phyloP scores from a whole-genome alignment of 2,888 invertebrate species.

The Epinotia demarniana region DNA sequence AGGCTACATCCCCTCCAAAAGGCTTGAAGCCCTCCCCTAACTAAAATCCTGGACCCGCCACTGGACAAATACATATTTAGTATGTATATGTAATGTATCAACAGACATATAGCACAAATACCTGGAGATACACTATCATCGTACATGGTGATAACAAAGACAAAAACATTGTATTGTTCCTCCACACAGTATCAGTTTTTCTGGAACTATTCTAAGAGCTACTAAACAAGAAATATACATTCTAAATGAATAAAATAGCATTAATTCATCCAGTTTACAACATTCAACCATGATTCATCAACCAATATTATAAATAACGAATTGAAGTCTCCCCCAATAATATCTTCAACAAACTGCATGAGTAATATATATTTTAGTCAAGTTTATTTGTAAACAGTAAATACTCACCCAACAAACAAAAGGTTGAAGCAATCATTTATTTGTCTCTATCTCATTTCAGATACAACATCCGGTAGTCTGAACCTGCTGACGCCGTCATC shows the following conservation, averaged over 20 bases:
- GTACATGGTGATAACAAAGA: too few relatives aligned
- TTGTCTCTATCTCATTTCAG: slow-evolving; percentile 63
- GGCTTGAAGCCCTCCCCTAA: too few relatives aligned
- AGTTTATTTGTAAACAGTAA: neutral
- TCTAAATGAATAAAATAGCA: neutral
- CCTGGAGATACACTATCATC: too few relatives aligned
- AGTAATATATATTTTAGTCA: neutral
- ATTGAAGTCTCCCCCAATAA: neutral
- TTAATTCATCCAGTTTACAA: neutral
- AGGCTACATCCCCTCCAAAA: too few relatives aligned
- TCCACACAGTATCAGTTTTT: too few relatives aligned
- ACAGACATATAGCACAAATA: too few relatives aligned
- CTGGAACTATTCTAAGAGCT: too few relatives aligned
- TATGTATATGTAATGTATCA: too few relatives aligned
- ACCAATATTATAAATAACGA: neutral
- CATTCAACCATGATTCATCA: neutral
- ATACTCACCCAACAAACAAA: neutral
- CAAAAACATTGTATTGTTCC: too few relatives aligned
- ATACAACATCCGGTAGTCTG: slow-evolving; percentile 86
- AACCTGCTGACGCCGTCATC: slow-evolving; percentile 86
- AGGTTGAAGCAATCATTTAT: neutral
- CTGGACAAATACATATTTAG: too few relatives aligned
- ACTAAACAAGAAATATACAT: too few relatives aligned
- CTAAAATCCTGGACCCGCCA: too few relatives aligned
- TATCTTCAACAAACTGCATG: neutral